Percentiles rank a stretch among this genome's conserved stretches.
phyloP scores from a whole-genome alignment of 2,113 vertebrate genomes.

The Cinclus mexicanus region DNA sequence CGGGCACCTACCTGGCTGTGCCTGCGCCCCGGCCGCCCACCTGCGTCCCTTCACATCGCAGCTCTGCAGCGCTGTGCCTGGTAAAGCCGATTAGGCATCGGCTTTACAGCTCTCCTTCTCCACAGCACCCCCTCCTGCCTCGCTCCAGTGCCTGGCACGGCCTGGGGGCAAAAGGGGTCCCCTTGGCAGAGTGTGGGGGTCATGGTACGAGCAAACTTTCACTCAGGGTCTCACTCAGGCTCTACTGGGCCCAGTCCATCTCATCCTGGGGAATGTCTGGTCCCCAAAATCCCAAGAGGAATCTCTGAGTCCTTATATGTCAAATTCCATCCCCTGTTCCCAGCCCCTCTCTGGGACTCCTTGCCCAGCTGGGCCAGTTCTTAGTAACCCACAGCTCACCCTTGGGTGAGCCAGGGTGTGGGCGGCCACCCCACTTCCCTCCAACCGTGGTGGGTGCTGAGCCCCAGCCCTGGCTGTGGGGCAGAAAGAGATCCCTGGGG shows the following conservation, averaged over 20 bases:
- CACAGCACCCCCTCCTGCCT: neutral
- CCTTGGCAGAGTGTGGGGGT: neutral
- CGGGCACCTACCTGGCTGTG: slow-evolving; percentile 17
- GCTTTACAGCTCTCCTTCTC: neutral
- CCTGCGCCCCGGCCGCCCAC: neutral
- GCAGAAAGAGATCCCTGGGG: neutral
- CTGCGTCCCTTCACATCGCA: neutral
- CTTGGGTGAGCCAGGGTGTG: accelerated
- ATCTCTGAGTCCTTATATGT: neutral
- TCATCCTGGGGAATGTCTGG: neutral
- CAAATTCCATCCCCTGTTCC: neutral
- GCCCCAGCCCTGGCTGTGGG: neutral
- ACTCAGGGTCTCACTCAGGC: neutral
- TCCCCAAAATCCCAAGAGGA: neutral
- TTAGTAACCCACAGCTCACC: neutral
- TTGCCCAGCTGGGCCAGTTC: neutral
- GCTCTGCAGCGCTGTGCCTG: neutral
- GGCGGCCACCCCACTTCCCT: neutral
- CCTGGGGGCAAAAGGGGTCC: neutral
- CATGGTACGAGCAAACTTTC: neutral
- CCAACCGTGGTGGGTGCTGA: neutral
- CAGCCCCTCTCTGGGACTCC: neutral
- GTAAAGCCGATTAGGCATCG: neutral
- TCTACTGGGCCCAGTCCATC: neutral
- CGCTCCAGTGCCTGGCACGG: slow-evolving; percentile 1